phyloP scores from a whole-genome alignment of 2,797 vertebrate species.

The Anabas testudineus region DNA sequence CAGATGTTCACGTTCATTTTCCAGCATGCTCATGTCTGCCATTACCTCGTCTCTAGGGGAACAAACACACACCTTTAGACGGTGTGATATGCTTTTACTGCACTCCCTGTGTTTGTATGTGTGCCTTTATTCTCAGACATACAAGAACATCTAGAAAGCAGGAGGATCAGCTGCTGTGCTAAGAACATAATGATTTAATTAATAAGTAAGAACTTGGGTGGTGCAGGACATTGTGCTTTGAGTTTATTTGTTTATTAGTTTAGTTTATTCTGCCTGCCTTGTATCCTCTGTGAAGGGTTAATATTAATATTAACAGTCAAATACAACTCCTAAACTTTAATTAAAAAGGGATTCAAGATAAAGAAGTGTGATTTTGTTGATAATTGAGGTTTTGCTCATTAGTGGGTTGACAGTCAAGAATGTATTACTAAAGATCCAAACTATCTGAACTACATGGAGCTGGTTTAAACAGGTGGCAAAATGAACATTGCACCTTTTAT shows the following conservation, averaged over 20 bases:
- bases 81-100: conserved; percentile 5
- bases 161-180: conserved; percentile 16
- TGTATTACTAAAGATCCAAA: background rate
- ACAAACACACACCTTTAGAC: conserved; percentile 4
- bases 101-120: conserved; percentile 1
- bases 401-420: conserved; percentile 4
- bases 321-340: background rate
- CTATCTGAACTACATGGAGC: background rate
- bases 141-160: conserved; percentile 1
- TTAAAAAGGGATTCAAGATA: conserved; percentile 5
- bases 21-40: conserved; percentile 38
- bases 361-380: conserved; percentile 1
- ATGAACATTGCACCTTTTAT: conserved; percentile 11
- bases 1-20: conserved; percentile 65
- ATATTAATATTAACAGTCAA: conserved; percentile 31
- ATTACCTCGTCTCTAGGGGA: conserved; percentile 8
- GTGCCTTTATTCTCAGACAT: background rate
- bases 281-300: background rate
- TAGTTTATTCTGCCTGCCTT: background rate
- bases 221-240: conserved; percentile 3
- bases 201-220: conserved; percentile 17
- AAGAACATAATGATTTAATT: conserved; percentile 16
- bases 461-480: conserved; percentile 32
- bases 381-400: background rate
- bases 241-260: too few species aligned